Conservation (phyloP, 2,888 invertebrate species). For the Flexamia atlantica region DNA sequence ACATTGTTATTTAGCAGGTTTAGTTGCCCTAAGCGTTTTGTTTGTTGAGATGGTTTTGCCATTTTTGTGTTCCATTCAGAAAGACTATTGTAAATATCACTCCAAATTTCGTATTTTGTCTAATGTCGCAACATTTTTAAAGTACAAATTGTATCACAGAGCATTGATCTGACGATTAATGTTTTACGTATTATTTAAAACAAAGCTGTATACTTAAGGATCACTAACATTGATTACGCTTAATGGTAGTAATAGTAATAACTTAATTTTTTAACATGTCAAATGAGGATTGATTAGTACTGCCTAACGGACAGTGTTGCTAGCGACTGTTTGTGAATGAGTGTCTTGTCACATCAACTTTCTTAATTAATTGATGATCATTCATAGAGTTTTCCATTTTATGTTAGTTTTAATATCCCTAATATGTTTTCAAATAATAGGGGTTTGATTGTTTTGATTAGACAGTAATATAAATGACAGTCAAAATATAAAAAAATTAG, state of each 20-base stretch:
- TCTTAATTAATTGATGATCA: no score
- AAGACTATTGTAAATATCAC: slow-evolving; percentile 15
- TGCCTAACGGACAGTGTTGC: no score
- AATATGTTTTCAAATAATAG: no score
- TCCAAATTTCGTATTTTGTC: slow-evolving; percentile 17
- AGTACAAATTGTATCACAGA: slow-evolving; percentile 21
- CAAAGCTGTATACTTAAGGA: slow-evolving; percentile 14
- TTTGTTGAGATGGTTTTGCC: not conserved
- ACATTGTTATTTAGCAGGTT: not conserved
- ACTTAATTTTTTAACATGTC: slow-evolving; percentile 10
- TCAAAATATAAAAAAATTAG: no score
- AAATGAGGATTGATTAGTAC: not conserved
- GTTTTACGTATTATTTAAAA: not conserved
- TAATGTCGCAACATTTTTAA: slow-evolving; percentile 8
- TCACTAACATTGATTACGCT: slow-evolving; percentile 29
- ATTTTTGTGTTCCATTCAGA: not conserved
- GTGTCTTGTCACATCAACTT: no score
- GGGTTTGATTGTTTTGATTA: no score
- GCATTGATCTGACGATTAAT: slow-evolving; percentile 19
- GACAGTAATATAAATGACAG: no score
- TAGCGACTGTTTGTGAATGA: no score
- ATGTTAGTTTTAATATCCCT: no score
- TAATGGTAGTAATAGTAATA: slow-evolving; percentile 21
- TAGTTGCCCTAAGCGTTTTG: slow-evolving; percentile 4
- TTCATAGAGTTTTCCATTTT: no score